A percentile compares a stretch with the other conserved stretches of the same genome.
Evolutionary conservation across 2,113 vertebrate species (phyloP).

Genomic region (Hiodon alosoides): DNA sequence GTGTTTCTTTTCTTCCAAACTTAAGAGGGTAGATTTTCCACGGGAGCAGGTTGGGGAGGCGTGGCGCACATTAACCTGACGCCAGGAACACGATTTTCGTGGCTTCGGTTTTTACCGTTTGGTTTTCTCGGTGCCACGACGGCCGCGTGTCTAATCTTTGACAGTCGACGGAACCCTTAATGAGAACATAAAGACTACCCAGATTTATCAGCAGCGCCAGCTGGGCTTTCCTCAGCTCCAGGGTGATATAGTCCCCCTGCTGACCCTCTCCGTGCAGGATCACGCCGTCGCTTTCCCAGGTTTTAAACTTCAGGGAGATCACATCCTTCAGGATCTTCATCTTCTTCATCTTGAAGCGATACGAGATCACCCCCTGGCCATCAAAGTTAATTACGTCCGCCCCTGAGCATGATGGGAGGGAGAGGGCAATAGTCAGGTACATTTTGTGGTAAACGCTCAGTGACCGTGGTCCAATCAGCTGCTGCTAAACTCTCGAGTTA

Average conservation of each 20-base stretch:
- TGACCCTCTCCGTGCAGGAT: slow-evolving; percentile 93
- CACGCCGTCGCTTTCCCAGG: slow-evolving; percentile 78
- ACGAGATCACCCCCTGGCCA: slow-evolving; percentile 81
- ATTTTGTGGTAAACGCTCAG: not conserved
- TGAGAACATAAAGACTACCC: slow-evolving; percentile 57
- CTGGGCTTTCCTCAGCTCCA: slow-evolving; percentile 80
- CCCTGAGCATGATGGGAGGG: slow-evolving; percentile 61
- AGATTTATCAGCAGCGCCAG: slow-evolving; percentile 87
- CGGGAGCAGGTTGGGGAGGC: not conserved
- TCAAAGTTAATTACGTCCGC: slow-evolving; percentile 93
- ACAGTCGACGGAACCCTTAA: not conserved
- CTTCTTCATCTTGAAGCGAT: slow-evolving; percentile 90
- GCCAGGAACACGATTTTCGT: not conserved
- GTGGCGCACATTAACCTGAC: not conserved
- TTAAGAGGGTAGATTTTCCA: not conserved
- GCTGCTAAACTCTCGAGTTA: too few relatives aligned
- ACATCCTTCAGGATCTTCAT: slow-evolving; percentile 87
- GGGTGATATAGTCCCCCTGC: slow-evolving; percentile 89
- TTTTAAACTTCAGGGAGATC: slow-evolving; percentile 87
- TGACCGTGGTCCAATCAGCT: too few relatives aligned
- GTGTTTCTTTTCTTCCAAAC: not conserved
- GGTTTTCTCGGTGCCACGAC: too few relatives aligned
- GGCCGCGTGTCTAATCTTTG: not conserved
- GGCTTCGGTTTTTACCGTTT: not conserved
- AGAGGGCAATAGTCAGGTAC: not conserved